Percentiles rank a stretch among this genome's conserved stretches.
Conservation (phyloP, 1,140 invertebrate genomes). For the Camponotus vicinus region DNA sequence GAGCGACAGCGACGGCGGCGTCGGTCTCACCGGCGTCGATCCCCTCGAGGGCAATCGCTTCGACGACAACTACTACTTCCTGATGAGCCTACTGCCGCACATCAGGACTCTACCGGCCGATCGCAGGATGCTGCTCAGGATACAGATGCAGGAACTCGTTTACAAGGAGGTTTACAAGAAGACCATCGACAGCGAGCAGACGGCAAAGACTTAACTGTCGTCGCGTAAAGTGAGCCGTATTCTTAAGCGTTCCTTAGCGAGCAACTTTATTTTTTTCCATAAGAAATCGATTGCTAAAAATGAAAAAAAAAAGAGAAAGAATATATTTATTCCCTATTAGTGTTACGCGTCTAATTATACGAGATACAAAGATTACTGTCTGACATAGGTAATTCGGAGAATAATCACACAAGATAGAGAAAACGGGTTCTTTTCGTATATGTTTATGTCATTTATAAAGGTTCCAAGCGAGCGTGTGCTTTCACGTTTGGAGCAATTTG, state of each 20-base stretch:
- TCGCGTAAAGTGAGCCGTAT: neutral
- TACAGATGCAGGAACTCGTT: slow-evolving; percentile 85
- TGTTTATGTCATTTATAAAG: too few relatives aligned
- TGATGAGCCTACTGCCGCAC: slow-evolving; percentile 84
- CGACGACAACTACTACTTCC: slow-evolving; percentile 84
- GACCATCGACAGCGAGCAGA: slow-evolving; percentile 59
- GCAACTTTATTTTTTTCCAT: neutral
- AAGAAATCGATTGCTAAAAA: neutral
- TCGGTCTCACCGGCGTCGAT: slow-evolving; percentile 74
- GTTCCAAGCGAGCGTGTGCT: too few relatives aligned
- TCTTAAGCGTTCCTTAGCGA: neutral
- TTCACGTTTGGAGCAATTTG: too few relatives aligned
- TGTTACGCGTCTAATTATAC: too few relatives aligned
- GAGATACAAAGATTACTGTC: too few relatives aligned
- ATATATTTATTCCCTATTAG: too few relatives aligned
- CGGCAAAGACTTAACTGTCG: slow-evolving; percentile 38
- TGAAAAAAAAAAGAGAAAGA: neutral
- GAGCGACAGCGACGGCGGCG: slow-evolving; percentile 77
- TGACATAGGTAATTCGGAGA: too few relatives aligned
- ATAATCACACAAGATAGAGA: too few relatives aligned
- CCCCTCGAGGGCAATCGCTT: slow-evolving; percentile 78
- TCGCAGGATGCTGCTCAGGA: slow-evolving; percentile 81
- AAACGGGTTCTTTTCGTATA: too few relatives aligned
- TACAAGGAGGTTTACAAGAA: slow-evolving; percentile 85
- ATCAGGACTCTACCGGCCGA: slow-evolving; percentile 82